These are phyloP conservation scores for Ibycter americanus DNA, from an alignment of 2,797 vertebrate genomes.

Conservation along the genomic window DNA sequence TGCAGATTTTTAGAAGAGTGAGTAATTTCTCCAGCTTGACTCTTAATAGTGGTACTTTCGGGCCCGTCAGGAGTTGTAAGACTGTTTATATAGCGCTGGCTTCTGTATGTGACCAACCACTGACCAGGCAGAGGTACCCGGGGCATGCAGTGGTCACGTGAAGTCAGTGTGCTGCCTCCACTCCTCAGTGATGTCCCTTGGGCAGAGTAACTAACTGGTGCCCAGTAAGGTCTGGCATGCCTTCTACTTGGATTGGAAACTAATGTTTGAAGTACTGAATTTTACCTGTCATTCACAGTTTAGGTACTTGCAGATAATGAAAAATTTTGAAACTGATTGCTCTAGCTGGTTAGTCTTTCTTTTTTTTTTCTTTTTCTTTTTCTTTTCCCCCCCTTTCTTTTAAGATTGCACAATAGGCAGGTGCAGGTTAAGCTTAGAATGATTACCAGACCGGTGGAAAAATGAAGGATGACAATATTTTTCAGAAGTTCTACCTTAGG, in stretches of 20 bases:
- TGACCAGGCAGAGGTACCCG: neutral
- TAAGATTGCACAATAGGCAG: neutral
- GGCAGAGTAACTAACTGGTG: neutral
- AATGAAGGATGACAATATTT: neutral
- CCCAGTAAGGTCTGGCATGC: neutral
- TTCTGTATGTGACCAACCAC: neutral
- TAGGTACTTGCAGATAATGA: neutral
- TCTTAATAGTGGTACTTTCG: neutral
- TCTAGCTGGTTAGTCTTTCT: neutral
- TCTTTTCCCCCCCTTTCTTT: neutral
- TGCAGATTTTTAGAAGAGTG: neutral
- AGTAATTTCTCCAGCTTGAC: neutral
- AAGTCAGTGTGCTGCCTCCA: neutral
- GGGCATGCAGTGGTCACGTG: neutral
- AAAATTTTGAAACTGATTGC: neutral
- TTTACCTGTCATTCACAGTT: neutral
- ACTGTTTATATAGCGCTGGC: neutral
- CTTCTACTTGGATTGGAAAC: neutral
- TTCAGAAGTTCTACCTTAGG: neutral
- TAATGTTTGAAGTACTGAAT: neutral
- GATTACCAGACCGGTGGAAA: neutral
- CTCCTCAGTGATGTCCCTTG: neutral
- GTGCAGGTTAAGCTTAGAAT: neutral
- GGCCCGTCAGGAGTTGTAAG: neutral
- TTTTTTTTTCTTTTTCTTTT: rapidly evolving